Evolutionary conservation across 2,797 vertebrate genomes (phyloP).

Genomic region (Pygocentrus nattereri): DNA sequence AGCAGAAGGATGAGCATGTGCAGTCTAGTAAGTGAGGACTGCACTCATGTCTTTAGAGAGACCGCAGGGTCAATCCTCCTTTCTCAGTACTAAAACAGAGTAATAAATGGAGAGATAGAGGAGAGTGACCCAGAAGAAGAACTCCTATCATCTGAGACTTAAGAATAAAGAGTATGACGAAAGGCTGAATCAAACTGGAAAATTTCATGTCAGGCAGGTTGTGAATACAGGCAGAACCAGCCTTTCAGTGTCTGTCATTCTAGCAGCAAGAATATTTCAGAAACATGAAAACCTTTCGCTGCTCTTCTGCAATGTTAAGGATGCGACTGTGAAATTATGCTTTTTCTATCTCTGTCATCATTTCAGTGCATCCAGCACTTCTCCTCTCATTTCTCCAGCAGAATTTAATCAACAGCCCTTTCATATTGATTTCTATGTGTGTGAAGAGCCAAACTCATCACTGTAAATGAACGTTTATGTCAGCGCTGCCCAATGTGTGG

Average conservation of each 20-base stretch:
- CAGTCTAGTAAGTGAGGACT: no score
- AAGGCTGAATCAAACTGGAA: not conserved
- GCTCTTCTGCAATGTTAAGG: not conserved
- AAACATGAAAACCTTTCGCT: not conserved
- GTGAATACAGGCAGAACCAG: not conserved
- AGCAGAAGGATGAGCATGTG: no score
- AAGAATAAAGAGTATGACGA: not conserved
- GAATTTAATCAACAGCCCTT: not conserved
- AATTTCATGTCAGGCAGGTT: not conserved
- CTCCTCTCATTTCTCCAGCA: not conserved
- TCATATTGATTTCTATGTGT: not conserved
- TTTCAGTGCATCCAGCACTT: constrained; percentile 7
- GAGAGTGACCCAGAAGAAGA: not conserved
- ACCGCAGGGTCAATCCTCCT: not conserved
- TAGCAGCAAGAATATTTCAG: not conserved
- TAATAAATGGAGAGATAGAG: constrained; percentile 2
- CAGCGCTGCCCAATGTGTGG: not conserved
- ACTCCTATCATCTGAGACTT: not conserved
- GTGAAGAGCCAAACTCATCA: not conserved
- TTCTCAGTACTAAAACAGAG: not conserved
- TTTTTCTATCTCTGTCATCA: not conserved
- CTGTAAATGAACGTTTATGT: not conserved
- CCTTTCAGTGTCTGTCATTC: not conserved
- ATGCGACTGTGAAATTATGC: constrained; percentile 2
- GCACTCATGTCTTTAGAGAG: not conserved